These are phyloP conservation scores for Meloidogyne chitwoodi DNA, from an alignment of 1,140 invertebrate species.

Conservation along the genomic window DNA sequence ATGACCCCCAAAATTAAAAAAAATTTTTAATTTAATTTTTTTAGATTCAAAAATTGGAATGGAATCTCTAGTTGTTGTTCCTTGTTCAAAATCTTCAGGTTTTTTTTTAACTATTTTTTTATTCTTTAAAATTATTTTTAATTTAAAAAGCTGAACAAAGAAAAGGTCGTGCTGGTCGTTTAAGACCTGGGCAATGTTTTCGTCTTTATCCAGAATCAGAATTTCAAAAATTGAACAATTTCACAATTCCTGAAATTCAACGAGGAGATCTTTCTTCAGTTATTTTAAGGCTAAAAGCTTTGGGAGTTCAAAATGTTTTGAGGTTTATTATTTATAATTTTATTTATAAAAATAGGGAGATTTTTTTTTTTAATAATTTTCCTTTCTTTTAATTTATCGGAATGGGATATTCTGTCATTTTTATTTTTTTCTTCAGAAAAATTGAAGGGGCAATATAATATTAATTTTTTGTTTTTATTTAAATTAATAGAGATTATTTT, in stretches of 20 bases:
- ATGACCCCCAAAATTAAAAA: background rate
- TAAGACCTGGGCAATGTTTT: constrained; percentile 76
- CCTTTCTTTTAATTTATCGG: too few species aligned
- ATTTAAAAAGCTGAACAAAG: constrained; percentile 72
- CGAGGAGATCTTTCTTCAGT: constrained; percentile 78
- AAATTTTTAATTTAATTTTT: background rate
- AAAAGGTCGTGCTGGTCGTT: constrained; percentile 83
- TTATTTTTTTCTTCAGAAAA: too few species aligned
- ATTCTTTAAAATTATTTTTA: too few species aligned
- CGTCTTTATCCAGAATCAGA: constrained; percentile 70
- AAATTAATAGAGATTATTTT: too few species aligned
- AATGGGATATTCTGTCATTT: too few species aligned
- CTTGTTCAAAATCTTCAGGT: constrained; percentile 67
- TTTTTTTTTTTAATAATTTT: constrained; percentile 59
- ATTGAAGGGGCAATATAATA: too few species aligned
- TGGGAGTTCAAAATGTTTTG: constrained; percentile 82
- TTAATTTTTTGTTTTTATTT: too few species aligned
- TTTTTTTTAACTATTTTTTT: background rate
- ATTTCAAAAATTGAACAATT: constrained; percentile 69
- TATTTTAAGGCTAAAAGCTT: constrained; percentile 84
- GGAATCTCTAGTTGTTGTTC: constrained; percentile 77
- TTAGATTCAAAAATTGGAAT: constrained; percentile 70
- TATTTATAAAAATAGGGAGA: too few species aligned
- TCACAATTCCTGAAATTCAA: constrained; percentile 85
- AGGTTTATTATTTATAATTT: too few species aligned